A percentile compares a stretch with the other conserved stretches of the same genome.
phyloP scores from a whole-genome alignment of 2,113 vertebrate genomes.

The Hippocampus barbouri region DNA sequence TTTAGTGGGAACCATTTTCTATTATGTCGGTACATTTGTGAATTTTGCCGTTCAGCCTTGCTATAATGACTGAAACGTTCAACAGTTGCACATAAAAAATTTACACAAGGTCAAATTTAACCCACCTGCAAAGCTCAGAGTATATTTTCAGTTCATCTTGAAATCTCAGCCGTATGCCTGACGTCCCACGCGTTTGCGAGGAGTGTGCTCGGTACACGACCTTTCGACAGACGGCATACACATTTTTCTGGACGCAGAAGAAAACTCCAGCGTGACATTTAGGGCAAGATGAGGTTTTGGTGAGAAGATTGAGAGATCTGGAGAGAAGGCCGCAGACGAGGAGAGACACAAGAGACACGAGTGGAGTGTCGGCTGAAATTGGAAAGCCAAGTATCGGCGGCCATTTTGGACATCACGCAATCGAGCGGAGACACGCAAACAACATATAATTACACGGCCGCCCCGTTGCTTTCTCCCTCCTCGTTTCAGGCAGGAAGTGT shows the following conservation, averaged over 20 bases:
- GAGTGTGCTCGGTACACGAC: not conserved
- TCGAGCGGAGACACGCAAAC: not conserved
- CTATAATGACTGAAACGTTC: not conserved
- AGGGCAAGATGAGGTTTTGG: not conserved
- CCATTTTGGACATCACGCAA: not conserved
- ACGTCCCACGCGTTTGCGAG: not conserved
- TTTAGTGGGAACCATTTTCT: too few species aligned
- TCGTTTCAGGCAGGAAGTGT: not conserved
- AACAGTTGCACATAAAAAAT: not conserved
- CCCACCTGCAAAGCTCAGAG: not conserved
- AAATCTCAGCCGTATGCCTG: not conserved
- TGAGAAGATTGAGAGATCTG: constrained; percentile 7
- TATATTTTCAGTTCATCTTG: not conserved
- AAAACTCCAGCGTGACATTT: constrained; percentile 3
- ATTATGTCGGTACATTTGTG: too few species aligned
- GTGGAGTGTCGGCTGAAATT: constrained; percentile 2
- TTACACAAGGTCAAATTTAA: not conserved
- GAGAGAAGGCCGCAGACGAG: not conserved
- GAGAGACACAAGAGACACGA: not conserved
- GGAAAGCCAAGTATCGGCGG: not conserved
- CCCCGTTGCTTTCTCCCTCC: not conserved
- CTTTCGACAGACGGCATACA: not conserved
- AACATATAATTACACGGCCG: not conserved
- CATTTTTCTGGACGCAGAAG: not conserved
- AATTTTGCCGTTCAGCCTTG: too few species aligned